These are phyloP conservation scores for Siphonodentalium dalli DNA, from an alignment of 2,888 invertebrate species.

Conservation along the genomic window DNA sequence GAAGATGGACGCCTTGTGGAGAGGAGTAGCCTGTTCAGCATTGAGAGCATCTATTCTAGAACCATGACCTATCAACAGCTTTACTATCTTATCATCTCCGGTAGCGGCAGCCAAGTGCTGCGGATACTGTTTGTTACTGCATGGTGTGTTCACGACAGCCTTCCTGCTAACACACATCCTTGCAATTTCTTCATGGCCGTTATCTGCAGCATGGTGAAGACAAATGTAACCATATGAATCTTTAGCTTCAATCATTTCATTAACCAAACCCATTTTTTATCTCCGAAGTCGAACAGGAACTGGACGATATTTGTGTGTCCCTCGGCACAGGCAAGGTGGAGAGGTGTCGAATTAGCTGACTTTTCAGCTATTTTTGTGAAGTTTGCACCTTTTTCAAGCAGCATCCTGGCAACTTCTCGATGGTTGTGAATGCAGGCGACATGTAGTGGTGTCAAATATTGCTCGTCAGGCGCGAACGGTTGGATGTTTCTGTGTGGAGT, in stretches of 20 bases:
- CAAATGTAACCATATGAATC: conserved; percentile 86
- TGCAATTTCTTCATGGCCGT: conserved; percentile 82
- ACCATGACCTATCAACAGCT: conserved; percentile 59
- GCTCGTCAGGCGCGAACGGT: too few relatives aligned
- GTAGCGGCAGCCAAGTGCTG: conserved; percentile 76
- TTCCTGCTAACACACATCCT: conserved; percentile 56
- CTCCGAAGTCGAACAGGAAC: conserved; percentile 75
- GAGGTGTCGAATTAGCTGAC: conserved; percentile 74
- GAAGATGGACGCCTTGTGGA: conserved; percentile 64
- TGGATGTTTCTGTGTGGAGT: too few relatives aligned
- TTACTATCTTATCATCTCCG: conserved; percentile 58
- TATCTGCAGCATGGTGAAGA: conserved; percentile 86
- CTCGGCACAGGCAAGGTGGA: conserved; percentile 85
- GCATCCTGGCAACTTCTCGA: conserved; percentile 48
- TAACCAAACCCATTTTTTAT: conserved; percentile 68
- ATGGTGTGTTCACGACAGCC: conserved; percentile 79
- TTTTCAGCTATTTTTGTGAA: conserved; percentile 58
- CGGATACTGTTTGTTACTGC: conserved; percentile 79
- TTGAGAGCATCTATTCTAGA: conserved; percentile 66
- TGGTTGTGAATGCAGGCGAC: conserved; percentile 65
- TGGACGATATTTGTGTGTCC: conserved; percentile 65
- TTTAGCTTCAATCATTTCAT: conserved; percentile 75
- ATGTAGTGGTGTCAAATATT: conserved; percentile 75
- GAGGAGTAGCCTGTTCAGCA: conserved; percentile 64
- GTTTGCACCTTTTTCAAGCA: conserved; percentile 74